Percentiles rank a stretch among this genome's conserved stretches.
Evolutionary conservation across 2,888 invertebrate species (phyloP).

Genomic region (Euzophera pinguis): DNA sequence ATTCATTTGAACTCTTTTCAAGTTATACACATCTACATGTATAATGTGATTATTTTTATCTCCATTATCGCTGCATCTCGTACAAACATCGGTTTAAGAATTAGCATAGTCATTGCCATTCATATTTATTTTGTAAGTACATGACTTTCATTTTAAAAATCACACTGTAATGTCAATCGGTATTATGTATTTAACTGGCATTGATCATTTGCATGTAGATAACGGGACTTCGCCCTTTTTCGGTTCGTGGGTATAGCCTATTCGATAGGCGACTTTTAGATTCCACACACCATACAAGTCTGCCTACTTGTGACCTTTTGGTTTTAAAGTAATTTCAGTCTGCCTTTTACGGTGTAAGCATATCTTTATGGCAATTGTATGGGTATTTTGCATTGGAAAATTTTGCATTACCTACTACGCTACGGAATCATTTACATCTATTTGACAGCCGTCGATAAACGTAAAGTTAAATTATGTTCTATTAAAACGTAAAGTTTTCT

Average conservation of each 20-base stretch:
- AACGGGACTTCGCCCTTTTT: slow-evolving; percentile 60
- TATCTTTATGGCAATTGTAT: not conserved
- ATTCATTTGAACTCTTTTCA: too few relatives aligned
- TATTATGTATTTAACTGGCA: slow-evolving; percentile 48
- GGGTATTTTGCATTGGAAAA: too few relatives aligned
- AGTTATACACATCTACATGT: too few relatives aligned
- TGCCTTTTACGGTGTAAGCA: slow-evolving; percentile 2
- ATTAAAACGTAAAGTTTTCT: too few relatives aligned
- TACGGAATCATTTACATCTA: too few relatives aligned
- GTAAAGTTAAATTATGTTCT: too few relatives aligned
- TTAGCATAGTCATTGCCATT: slow-evolving; percentile 44
- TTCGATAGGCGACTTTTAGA: slow-evolving; percentile 36
- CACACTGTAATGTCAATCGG: slow-evolving; percentile 40
- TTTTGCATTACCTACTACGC: not conserved
- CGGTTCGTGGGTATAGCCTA: slow-evolving; percentile 33
- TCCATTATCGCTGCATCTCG: slow-evolving; percentile 27
- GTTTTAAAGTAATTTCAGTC: not conserved
- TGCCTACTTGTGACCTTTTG: slow-evolving; percentile 8
- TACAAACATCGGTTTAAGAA: slow-evolving; percentile 31
- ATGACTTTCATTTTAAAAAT: slow-evolving; percentile 32
- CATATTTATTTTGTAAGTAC: slow-evolving; percentile 46
- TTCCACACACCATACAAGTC: slow-evolving; percentile 26
- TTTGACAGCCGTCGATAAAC: too few relatives aligned
- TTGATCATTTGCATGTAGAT: slow-evolving; percentile 49
- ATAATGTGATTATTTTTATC: slow-evolving; percentile 11